Percentiles rank a stretch among this genome's conserved stretches.
phyloP scores from a whole-genome alignment of 2,888 invertebrate species.

The Polyploca ridens region DNA sequence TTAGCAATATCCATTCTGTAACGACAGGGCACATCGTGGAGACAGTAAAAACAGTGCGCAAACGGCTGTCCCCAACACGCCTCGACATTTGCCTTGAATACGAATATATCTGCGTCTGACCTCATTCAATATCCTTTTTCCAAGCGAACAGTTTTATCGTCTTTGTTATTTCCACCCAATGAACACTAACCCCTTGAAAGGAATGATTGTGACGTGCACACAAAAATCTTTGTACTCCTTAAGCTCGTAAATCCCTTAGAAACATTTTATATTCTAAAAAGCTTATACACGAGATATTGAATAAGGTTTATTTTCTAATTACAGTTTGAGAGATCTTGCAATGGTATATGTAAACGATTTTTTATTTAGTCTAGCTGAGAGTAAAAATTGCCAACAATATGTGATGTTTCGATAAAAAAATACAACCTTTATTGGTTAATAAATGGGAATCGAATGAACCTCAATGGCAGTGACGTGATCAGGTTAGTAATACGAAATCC shows the following conservation, averaged over 20 bases:
- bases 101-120: slow-evolving; percentile 78
- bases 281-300: slow-evolving; percentile 27
- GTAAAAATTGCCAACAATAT: slow-evolving; percentile 19
- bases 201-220: slow-evolving; percentile 75
- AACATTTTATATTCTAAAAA: slow-evolving; percentile 36
- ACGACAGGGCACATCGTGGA: slow-evolving; percentile 53
- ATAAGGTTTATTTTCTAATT: slow-evolving; percentile 22
- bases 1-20: slow-evolving; percentile 52
- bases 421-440: slow-evolving; percentile 56
- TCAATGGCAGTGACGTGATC: slow-evolving; percentile 62
- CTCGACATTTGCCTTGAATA: slow-evolving; percentile 73
- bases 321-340: slow-evolving; percentile 15
- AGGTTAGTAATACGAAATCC: slow-evolving; percentile 52
- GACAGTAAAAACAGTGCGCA: slow-evolving; percentile 67
- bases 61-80: slow-evolving; percentile 69
- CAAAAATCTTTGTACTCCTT: slow-evolving; percentile 60
- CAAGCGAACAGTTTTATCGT: slow-evolving; percentile 81
- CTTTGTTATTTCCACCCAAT: slow-evolving; percentile 82
- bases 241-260: slow-evolving; percentile 46
- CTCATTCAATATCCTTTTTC: slow-evolving; percentile 83
- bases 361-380: slow-evolving; percentile 12
- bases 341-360: slow-evolving; percentile 15
- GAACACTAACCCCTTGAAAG: slow-evolving; percentile 76
- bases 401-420: slow-evolving; percentile 41
- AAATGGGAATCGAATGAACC: slow-evolving; percentile 64